Evolutionary conservation across 1,140 invertebrate species (phyloP), one percentile per base, ranked within the genome.

Genomic region (Atta colombica): DNA sequence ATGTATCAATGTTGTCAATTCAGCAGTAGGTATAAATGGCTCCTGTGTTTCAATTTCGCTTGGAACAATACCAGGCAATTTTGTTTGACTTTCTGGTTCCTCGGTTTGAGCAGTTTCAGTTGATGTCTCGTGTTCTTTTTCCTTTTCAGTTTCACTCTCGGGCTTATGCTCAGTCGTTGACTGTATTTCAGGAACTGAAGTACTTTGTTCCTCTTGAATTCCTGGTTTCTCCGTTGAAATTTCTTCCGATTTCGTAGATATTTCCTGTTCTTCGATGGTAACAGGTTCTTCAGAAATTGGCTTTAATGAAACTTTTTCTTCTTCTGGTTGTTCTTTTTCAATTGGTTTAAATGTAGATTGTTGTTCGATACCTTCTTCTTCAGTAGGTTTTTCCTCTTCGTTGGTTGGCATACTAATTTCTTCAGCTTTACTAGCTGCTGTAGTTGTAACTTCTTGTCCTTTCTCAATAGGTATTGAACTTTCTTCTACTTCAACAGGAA

Each of bases 41-140:
- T 74, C 78, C 25, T 80, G 72, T 5, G 85, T 78, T 58, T 92
- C 88, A 77, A 63, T 60, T 80, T 92, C 86, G 3, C 35, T 49
- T 3, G 71, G 65, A 65, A 14, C 18, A 6, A n/a, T 80, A 7
- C 2, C 35, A 25, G 71, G 25, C 4, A 82, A 77, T 87, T 90
- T 86, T 61, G 87, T 90, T 77, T 77, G 55, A 4, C 53, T 53
- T 71, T 87, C 49, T 77, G 61, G 49, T 78, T 88, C 66, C 58
- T 92, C 86, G 2, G 90, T 85, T 28, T 85, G 72, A 18, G 14
- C 55, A 45, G 31, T 21, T 77, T 81, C 75, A 53, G 21, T 28
- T 85, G 21, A 86, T 66, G 49, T 87, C 85, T 63, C 68, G n/a
- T 51, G 8, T 58, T 69, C 35, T 21, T 75, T 53, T 45, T 51